Base-by-base conservation (phyloP, 2,797 vertebrate species). In the Remorina albescens region DNA sequence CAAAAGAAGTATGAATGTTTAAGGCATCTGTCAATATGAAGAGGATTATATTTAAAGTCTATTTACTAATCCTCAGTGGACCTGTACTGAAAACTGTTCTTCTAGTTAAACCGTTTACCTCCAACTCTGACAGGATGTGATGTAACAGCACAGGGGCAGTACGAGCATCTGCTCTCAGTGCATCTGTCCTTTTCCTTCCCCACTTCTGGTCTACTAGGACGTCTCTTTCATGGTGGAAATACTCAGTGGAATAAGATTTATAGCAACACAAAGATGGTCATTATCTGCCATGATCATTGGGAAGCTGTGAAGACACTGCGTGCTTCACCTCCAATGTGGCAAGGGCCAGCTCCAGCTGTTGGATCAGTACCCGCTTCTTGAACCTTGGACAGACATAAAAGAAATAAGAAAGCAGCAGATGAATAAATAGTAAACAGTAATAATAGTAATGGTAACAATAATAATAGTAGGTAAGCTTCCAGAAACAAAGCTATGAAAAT, bases 311-410 rank as follows among this genome's bases (percentile, higher is more conserved):
- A 1, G 85, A 39, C 0, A 88, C 11, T n/a, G 89, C 75, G 74
- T 92, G 90, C 78, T 83, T 91, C 76, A 94, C 93, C 81, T 97
- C 95, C 83, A 98, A 88, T 79, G 96, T 95, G 36, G 95, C 91
- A 60, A 99, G 95, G 74, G 94, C 91, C 59, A 87, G 92, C 93
- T 99, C 98, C 91, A 99, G 94, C 91, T 97, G 96, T 93, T 99
- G 97, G 94, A 99, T 99, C 95, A 99, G 95, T 36, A 98, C 95
- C 81, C 96, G 95, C 92, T 98, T 99, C 95, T 99, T 99, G 94
- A 99, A 99, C 94, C 98, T 99, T 91, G 59, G 78, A 67, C 74
- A 80, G 71, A 51, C 12, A 28, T 1, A 26, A 34, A 59, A 42
- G 13, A 56, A 9, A 58, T 55, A 1, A 47, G 21, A 39, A 6